Evolutionary conservation across 1,140 invertebrate genomes (phyloP), one percentile per base, ranked within the genome.

Genomic region (Lineus longissimus): DNA sequence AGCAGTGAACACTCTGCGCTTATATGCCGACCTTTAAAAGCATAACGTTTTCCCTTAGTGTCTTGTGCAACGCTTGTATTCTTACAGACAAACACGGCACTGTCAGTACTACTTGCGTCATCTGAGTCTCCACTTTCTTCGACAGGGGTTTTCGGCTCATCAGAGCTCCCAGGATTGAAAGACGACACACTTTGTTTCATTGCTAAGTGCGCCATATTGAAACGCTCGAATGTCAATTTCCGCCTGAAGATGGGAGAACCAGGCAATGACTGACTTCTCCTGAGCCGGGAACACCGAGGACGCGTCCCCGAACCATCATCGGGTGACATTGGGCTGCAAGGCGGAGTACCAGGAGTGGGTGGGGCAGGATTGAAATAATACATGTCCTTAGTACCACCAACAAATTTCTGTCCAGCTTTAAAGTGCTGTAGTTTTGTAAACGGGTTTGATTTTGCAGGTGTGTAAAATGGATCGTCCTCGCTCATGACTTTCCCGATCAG

Each of bases 401-500:
- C 45, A 40, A 78, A 60, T 62, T 80, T 80, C 23, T 66, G 65
- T 36, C 77, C 74, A 68, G 73, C 69, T 51, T 69, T 70, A 55
- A 73, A 79, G 2, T 63, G 67, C 56, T 72, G 68, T 31, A 71
- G 71, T 22, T 51, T 63, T 15, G 70, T 71, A 71, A 80, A 80
- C n/a, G 78, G 78, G 64, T 80, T 80, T 25, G 59, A 64, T 29
- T 69, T 68, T 6, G 74, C 65, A 29, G 80, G 80, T 9, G 68
- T 64, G 64, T 82, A 82, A 54, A 76, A 76, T 31, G 71, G 75
- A 65, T 82, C 80, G 59, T 76, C 73, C 58, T 71, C 70, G 62
- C 76, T 80, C 78, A 81, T 81, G 0, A 70, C 75, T 61, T 79
- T 71, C 0, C 77, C 80, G 45, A 81, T 68, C 15, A 74, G 63